Conservation (phyloP, 1,140 invertebrate species). For the Lordiphosa stackelbergi region DNA sequence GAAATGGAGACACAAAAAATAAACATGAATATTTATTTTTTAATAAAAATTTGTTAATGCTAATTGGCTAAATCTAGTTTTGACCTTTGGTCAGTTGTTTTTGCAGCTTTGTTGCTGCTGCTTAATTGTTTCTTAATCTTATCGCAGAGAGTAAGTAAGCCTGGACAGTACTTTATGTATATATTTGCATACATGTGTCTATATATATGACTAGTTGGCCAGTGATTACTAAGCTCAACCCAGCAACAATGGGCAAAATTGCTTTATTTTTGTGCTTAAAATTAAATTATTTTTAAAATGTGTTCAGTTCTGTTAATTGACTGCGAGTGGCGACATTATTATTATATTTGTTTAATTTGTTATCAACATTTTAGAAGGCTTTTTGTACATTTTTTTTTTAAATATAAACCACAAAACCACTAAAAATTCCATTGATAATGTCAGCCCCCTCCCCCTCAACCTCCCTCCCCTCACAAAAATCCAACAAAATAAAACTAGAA, state of each 20-base stretch:
- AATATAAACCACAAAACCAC: slow-evolving; percentile 27
- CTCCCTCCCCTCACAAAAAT: too few species aligned
- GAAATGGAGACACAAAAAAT: slow-evolving; percentile 7
- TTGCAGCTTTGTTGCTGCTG: too few species aligned
- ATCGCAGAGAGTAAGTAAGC: too few species aligned
- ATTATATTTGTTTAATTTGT: slow-evolving; percentile 53
- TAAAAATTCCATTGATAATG: slow-evolving; percentile 72
- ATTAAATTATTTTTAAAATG: too few species aligned
- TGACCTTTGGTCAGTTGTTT: too few species aligned
- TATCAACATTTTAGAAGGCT: slow-evolving; percentile 40
- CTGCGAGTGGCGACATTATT: too few species aligned
- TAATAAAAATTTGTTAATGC: slow-evolving; percentile 11
- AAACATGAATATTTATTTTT: not conserved
- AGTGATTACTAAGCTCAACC: slow-evolving; percentile 10
- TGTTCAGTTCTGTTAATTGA: too few species aligned
- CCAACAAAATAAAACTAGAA: too few species aligned
- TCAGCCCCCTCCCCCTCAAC: too few species aligned
- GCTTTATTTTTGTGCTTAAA: too few species aligned
- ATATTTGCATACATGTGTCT: not conserved
- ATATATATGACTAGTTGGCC: not conserved
- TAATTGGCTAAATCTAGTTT: slow-evolving; percentile 15
- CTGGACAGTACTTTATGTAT: not conserved
- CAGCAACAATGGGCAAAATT: not conserved
- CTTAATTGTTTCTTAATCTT: too few species aligned
- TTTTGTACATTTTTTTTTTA: slow-evolving; percentile 24